Evolutionary conservation across 1,140 invertebrate species (phyloP).

Genomic region (Heterodera carotae): DNA sequence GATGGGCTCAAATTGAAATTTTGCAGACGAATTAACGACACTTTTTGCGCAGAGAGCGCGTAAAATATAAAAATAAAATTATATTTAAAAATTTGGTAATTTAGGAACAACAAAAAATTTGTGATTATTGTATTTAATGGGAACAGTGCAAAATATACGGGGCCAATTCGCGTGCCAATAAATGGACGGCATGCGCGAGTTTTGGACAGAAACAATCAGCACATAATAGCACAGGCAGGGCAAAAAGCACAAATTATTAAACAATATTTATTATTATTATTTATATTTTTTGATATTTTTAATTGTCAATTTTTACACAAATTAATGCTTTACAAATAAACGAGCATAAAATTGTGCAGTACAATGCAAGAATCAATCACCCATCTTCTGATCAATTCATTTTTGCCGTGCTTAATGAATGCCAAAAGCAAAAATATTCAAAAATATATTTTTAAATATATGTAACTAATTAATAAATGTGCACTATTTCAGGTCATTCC

Average conservation of each 20-base stretch:
- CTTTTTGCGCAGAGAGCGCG: conserved; percentile 32
- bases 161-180: conserved; percentile 28
- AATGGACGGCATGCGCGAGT: background rate
- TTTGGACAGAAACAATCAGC: conserved; percentile 17
- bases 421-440: too few relatives aligned
- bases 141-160: conserved; percentile 7
- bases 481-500: background rate
- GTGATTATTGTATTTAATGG: conserved; percentile 26
- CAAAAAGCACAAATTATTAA: background rate
- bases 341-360: too few relatives aligned
- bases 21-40: conserved; percentile 36
- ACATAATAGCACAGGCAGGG: background rate
- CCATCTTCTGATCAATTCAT: too few relatives aligned
- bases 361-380: too few relatives aligned
- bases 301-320: too few relatives aligned
- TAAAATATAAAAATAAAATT: conserved; percentile 3
- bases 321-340: too few relatives aligned
- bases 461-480: background rate
- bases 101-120: conserved; percentile 31
- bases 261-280: background rate
- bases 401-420: too few relatives aligned
- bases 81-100: background rate
- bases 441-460: too few relatives aligned
- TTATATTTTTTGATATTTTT: too few relatives aligned
- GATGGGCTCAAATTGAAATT: conserved; percentile 17